These are phyloP conservation scores for Nasua narica DNA, from an alignment of 2,797 vertebrate species.

Conservation along the genomic window DNA sequence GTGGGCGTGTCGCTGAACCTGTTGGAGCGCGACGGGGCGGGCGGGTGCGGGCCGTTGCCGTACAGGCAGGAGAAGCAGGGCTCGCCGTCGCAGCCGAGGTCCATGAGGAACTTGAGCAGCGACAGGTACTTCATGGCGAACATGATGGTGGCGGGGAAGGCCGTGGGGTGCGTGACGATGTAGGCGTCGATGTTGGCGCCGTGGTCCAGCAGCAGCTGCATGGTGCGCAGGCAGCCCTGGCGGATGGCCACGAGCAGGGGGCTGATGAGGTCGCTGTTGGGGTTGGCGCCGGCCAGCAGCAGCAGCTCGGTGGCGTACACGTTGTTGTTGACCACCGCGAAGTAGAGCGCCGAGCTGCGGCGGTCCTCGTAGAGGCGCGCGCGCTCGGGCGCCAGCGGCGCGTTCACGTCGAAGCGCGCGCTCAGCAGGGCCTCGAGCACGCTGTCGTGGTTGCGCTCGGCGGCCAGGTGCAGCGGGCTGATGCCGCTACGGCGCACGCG, in stretches of 20 bases:
- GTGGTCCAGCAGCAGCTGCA: conserved; percentile 90
- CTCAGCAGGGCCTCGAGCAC: conserved; percentile 90
- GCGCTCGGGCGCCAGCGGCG: conserved; percentile 87
- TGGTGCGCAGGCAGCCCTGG: conserved; percentile 87
- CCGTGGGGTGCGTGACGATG: conserved; percentile 90
- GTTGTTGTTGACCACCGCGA: conserved; percentile 92
- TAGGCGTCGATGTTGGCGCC: conserved; percentile 91
- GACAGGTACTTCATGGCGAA: conserved; percentile 93
- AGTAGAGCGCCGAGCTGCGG: conserved; percentile 91
- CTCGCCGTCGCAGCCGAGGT: conserved; percentile 89
- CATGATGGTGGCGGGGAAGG: conserved; percentile 94
- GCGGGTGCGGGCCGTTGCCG: conserved; percentile 88
- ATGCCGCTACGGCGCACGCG: conserved; percentile 90
- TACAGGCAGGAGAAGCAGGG: conserved; percentile 92
- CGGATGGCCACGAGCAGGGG: conserved; percentile 93
- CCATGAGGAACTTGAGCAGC: conserved; percentile 93
- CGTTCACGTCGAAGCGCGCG: conserved; percentile 92
- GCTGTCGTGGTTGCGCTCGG: conserved; percentile 89
- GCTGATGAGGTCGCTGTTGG: conserved; percentile 91
- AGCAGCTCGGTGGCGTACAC: conserved; percentile 86
- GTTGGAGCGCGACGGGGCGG: conserved; percentile 74
- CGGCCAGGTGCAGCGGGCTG: conserved; percentile 94
- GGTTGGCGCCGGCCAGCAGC: conserved; percentile 90
- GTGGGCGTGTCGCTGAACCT: conserved; percentile 73
- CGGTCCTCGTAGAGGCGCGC: conserved; percentile 92